Base-by-base conservation (phyloP, 1,140 invertebrate genomes). In the Pseudachorutes palmiensis region DNA sequence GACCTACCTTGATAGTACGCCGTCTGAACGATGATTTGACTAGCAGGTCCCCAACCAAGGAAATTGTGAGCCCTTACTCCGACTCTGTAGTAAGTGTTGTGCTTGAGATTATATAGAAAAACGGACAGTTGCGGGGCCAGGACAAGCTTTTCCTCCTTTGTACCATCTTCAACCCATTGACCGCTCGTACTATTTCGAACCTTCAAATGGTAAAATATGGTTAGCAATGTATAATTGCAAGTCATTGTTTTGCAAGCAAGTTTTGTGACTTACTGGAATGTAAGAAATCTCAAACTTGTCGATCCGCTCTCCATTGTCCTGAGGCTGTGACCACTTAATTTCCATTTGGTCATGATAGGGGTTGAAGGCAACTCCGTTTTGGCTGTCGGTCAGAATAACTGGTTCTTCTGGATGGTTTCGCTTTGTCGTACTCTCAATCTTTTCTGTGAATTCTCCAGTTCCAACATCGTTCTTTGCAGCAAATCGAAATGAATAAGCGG, bases 281-380 rank as follows among this genome's bases (percentile, higher is more conserved):
- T 87, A 91, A 74, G 81, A 86, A 59, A 96, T 83, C 76, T 87
- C 81, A 79, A 93, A 96, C 75, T 81, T 80, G 73, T 92, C 86
- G 74, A 96, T 94, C 1, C 85, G 86, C 79, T 91, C 88, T 1
- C 92, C 92, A 78, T 95, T 95, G 75, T 94, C 87, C 16, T 85
- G 83, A 0, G 91, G 90, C 36, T 87, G 84, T 64, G 83, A 84
- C 91, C 92, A 95, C 74, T 84, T 82, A 1, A 93, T 75, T 75
- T 92, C 87, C 76, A 86, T 92, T 74, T 85, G 85, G 78, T 90
- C 85, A 1, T 62, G 36, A 51, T 72, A 72, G 32, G 83, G 78
- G 14, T 83, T 85, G 3, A 76, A 41, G 16, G 75, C 76, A 33
- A 78, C 68, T 26, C 75, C 75, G 63, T 72, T 63, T 14, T 67